Percentiles rank a stretch among this genome's conserved stretches.
These are phyloP conservation scores for Eublepharis macularius DNA, from an alignment of 2,113 vertebrate species.

Conservation along the genomic window DNA sequence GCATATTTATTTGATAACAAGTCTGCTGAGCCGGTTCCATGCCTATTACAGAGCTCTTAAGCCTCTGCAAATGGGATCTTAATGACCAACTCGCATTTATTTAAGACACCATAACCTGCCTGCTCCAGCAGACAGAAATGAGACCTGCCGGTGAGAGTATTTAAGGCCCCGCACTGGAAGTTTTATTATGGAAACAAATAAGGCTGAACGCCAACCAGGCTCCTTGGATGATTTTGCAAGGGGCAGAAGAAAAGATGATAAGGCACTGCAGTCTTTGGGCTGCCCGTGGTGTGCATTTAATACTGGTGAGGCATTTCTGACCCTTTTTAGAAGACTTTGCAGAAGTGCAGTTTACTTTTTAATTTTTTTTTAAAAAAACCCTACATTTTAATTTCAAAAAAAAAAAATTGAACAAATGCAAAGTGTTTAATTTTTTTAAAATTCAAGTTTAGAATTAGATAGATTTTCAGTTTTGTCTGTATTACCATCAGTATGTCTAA, in stretches of 20 bases:
- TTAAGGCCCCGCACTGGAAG: conserved; percentile 1
- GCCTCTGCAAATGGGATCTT: conserved; percentile 39
- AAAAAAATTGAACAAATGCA: too few species aligned
- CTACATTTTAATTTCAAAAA: too few species aligned
- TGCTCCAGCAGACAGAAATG: conserved; percentile 15
- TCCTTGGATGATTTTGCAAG: conserved; percentile 22
- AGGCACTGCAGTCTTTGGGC: neutral
- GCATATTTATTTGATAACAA: conserved; percentile 30
- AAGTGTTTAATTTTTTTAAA: too few species aligned
- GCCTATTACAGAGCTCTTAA: conserved; percentile 46
- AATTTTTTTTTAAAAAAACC: too few species aligned
- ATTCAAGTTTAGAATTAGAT: too few species aligned
- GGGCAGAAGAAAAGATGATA: neutral
- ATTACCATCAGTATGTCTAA: too few species aligned
- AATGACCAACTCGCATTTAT: conserved; percentile 41
- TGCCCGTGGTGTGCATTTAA: too few species aligned
- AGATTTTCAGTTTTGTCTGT: too few species aligned
- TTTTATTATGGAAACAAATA: conserved; percentile 16
- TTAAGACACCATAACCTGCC: conserved; percentile 35
- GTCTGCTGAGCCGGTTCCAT: conserved; percentile 39
- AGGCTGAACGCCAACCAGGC: neutral
- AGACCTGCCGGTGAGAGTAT: conserved; percentile 25
- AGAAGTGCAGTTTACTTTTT: neutral
- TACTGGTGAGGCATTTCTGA: neutral
- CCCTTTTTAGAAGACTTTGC: neutral